Evolutionary conservation across 2,113 vertebrate species (phyloP), one percentile per base, ranked within the genome.

Genomic region (Elaphurus davidianus): DNA sequence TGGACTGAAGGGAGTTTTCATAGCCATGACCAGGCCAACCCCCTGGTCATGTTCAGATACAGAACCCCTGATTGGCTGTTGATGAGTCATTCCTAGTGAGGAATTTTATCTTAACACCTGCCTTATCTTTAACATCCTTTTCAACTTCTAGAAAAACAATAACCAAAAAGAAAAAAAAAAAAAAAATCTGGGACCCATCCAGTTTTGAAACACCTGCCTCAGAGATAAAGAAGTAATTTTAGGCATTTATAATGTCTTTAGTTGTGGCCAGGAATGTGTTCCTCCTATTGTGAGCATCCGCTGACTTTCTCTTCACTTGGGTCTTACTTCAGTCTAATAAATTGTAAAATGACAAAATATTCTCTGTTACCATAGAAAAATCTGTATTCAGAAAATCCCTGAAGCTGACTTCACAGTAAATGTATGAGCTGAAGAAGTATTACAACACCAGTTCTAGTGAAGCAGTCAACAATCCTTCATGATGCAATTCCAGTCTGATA

Each of bases 41-140:
- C 97, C 82, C 43, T 45, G 2, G 33, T 94, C 81, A 21, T 87
- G 71, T 64, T 94, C 93, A 97, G 52, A 96, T 52, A 95, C 55
- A 93, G 91, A 97, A 40, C 9, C 28, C 27, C 86, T 54, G 45
- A 93, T 95, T 97, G 96, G 97, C 33, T 97, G 62, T 0, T 28
- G 52, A 90, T 98, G 96, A 98, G 94, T 98, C 98, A 98, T 97
- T 94, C 96, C 79, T 93, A 57, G 83, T 87, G 78, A 98, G 93
- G 97, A 98, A 97, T 97, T 96, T 98, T 98, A 98, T 98, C 98
- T 98, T 97, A 98, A 97, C 98, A 98, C 97, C 97, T 98, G 98
- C 95, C 91, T 98, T 97, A 98, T 98, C 97, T 96, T 98, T 87
- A 91, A 98, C 95, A 98, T 98, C 96, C 98, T 98, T 96, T 98